Evolutionary conservation across 2,888 invertebrate species (phyloP).

Genomic region (Drosophila colorata): DNA sequence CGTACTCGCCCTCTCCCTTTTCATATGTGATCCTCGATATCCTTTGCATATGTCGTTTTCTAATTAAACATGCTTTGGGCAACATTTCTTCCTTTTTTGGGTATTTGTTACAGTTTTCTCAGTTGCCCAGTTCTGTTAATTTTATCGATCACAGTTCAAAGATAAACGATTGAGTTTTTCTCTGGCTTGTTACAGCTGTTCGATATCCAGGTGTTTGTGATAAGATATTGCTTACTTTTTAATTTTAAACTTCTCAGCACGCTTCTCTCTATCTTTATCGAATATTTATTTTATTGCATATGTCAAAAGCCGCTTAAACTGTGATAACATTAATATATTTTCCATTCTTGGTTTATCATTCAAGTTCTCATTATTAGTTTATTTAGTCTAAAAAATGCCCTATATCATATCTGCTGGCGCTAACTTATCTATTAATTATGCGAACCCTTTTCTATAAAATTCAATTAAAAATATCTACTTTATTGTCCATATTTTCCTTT

Average conservation of each 20-base stretch:
- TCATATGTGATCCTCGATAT: constrained; percentile 15
- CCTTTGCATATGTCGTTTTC: constrained; percentile 72
- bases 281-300: constrained; percentile 3
- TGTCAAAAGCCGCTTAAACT: constrained; percentile 7
- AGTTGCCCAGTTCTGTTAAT: constrained; percentile 10
- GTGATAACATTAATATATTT: constrained; percentile 26
- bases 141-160: constrained; percentile 43
- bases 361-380: constrained; percentile 22
- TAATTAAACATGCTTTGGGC: constrained; percentile 65
- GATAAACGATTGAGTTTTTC: constrained; percentile 24
- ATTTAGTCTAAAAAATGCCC: constrained; percentile 10
- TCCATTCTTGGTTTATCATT: neutral
- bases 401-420: constrained; percentile 29
- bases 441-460: constrained; percentile 18
- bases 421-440: constrained; percentile 25
- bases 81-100: constrained; percentile 21
- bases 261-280: neutral
- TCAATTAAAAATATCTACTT: constrained; percentile 23
- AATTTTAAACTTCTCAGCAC: constrained; percentile 13
- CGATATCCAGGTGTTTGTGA: constrained; percentile 34
- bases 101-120: constrained; percentile 67
- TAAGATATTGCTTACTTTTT: constrained; percentile 16
- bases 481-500: neutral
- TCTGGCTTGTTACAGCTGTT: constrained; percentile 52
- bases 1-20: constrained; percentile 3